These are phyloP conservation scores for Oscheius myriophilus DNA, from an alignment of 2,888 invertebrate species.

Conservation along the genomic window DNA sequence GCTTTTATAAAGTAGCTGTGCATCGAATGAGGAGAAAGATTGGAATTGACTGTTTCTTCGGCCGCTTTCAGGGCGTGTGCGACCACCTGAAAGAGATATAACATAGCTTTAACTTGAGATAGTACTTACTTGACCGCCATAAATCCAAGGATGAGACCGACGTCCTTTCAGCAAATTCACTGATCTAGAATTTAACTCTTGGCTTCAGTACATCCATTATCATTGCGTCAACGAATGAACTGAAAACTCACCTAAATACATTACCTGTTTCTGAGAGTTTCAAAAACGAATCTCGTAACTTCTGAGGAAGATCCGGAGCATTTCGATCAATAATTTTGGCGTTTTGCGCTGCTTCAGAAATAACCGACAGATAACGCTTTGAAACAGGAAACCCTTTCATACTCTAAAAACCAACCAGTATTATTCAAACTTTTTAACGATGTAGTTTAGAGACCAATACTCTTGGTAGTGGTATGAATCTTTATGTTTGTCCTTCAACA, in stretches of 20 bases:
- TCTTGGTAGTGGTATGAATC: no score
- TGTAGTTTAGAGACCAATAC: no score
- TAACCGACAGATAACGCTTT: not conserved
- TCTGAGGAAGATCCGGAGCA: constrained; percentile 15
- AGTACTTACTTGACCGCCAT: constrained; percentile 36
- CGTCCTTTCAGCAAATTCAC: constrained; percentile 33
- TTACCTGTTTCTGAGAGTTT: constrained; percentile 3
- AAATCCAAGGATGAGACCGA: constrained; percentile 30
- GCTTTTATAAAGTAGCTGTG: constrained; percentile 72
- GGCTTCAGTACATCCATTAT: no score
- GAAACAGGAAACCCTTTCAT: no score
- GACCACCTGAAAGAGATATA: constrained; percentile 63
- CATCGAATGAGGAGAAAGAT: constrained; percentile 70
- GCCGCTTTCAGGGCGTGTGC: constrained; percentile 71
- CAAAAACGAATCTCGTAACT: constrained; percentile 12
- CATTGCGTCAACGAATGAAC: constrained; percentile 2
- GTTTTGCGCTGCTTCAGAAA: not conserved
- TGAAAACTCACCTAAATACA: not conserved
- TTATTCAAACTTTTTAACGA: no score
- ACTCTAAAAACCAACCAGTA: no score
- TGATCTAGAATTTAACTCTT: constrained; percentile 31
- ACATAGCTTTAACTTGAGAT: not conserved
- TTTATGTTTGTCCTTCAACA: no score
- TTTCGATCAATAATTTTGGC: not conserved
- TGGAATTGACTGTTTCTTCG: constrained; percentile 66